Conservation (phyloP, 1,140 invertebrate species). For the Heliconius nattereri region DNA sequence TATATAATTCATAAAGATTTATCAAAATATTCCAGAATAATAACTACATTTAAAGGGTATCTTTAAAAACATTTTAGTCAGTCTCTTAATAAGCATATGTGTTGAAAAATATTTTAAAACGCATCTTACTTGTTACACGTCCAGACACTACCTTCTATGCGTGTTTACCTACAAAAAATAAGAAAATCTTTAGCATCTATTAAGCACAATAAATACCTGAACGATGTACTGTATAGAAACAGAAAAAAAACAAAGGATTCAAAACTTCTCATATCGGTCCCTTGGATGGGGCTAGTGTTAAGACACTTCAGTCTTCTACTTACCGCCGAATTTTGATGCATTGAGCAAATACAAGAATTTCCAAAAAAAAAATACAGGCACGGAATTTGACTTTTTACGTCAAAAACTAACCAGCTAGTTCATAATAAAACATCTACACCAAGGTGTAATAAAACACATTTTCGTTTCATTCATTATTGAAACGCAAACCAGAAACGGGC, state of each 20-base stretch:
- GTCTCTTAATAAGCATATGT: neutral
- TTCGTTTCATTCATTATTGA: neutral
- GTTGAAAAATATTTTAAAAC: neutral
- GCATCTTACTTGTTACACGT: neutral
- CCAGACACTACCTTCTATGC: neutral
- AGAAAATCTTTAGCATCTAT: neutral
- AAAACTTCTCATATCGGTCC: neutral
- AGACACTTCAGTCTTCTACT: neutral
- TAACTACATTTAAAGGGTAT: neutral
- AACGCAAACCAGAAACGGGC: neutral
- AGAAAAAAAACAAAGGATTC: neutral
- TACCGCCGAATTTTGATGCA: neutral
- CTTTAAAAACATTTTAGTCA: neutral
- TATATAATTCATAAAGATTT: too few relatives aligned
- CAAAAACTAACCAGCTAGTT: neutral
- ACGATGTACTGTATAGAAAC: too few relatives aligned
- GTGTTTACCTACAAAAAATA: neutral
- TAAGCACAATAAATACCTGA: too few relatives aligned
- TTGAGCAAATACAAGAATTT: neutral
- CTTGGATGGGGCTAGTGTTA: neutral
- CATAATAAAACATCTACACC: too few relatives aligned
- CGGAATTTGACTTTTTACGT: neutral
- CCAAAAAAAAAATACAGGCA: too few relatives aligned
- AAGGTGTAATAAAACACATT: neutral
- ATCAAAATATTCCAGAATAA: too few relatives aligned